Percentiles rank a stretch among this genome's conserved stretches.
These are phyloP conservation scores for Yoshiicerus persimilis DNA, from an alignment of 1,140 invertebrate genomes.

Conservation along the genomic window DNA sequence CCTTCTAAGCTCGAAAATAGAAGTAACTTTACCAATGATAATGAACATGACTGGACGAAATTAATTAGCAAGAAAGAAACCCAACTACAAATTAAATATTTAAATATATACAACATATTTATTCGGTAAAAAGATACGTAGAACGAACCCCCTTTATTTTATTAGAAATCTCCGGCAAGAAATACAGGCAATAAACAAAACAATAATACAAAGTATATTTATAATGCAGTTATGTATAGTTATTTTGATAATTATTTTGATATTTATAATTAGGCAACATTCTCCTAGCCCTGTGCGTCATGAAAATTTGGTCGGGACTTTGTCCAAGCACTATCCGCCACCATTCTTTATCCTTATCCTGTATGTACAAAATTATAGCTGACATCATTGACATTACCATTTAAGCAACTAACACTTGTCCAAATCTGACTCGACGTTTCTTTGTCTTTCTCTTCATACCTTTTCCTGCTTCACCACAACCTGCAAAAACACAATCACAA, in stretches of 20 bases:
- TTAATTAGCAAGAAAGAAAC: too few species aligned
- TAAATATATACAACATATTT: too few species aligned
- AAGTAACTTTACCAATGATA: too few species aligned
- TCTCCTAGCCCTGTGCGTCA: background rate
- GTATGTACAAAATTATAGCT: background rate
- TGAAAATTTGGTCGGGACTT: slow-evolving; percentile 16
- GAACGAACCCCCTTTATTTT: background rate
- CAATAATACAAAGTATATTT: background rate
- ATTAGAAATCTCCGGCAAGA: background rate
- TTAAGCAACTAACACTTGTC: background rate
- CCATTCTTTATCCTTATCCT: background rate
- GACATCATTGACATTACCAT: background rate
- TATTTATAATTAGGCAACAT: background rate
- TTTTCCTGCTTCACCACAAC: background rate
- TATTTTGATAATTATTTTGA: background rate
- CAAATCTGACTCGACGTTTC: background rate
- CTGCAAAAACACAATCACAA: background rate
- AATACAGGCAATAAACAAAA: background rate
- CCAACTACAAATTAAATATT: too few species aligned
- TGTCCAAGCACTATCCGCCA: slow-evolving; percentile 1
- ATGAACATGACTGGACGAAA: too few species aligned
- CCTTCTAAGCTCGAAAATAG: too few species aligned
- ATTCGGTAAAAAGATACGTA: too few species aligned
- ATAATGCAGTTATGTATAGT: background rate
- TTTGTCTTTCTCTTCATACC: background rate